Evolutionary conservation across 2,113 vertebrate species (phyloP), one percentile per base, ranked within the genome.

Genomic region (Siphamia tubifer): DNA sequence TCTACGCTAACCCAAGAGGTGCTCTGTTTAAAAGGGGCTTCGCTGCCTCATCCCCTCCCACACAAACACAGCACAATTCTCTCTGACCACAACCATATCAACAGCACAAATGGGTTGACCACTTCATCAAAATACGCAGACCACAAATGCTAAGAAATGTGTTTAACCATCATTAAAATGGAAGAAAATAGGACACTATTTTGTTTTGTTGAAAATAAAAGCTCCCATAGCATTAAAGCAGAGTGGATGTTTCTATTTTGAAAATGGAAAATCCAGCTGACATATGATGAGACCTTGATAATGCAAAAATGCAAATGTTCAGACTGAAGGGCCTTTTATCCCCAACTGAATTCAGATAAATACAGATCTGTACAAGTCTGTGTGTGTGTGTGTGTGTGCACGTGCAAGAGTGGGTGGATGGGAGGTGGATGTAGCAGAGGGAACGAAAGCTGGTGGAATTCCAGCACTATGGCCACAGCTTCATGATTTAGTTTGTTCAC

Each of bases 1-100:
- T 83, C 58, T 71, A 34, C 10, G 0, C 60, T 78, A 65, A 62
- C 39, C 69, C 60, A 42, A 73, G 87, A 85, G 78, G 74, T 84
- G 81, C 66, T 70, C 75, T 77, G 79, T 87, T 82, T 79, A 77
- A 79, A 79, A 83, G 55, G 73, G 68, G 47, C 57, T 74, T 23
- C 61, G 60, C 44, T 32, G 35, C 8, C 10, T 31, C 42, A 21
- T 31, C 36, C 31, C 40, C 4, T 2, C 27, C 2, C 19, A n/a
- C 42, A 17, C 49, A 63, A 43, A 34, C 48, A 30, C 68, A 38
- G 39, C 55, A 53, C 56, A 51, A 64, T 32, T 42, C 38, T 36
- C 28, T 60, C 42, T 60, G 74, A 79, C 79, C 70, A 68, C 74
- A 76, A 69, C 49, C 71, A 64, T 52, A 31, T 69, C 53, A 67